Base-by-base conservation (phyloP, 2,113 vertebrate genomes). In the Paralichthys olivaceus region DNA sequence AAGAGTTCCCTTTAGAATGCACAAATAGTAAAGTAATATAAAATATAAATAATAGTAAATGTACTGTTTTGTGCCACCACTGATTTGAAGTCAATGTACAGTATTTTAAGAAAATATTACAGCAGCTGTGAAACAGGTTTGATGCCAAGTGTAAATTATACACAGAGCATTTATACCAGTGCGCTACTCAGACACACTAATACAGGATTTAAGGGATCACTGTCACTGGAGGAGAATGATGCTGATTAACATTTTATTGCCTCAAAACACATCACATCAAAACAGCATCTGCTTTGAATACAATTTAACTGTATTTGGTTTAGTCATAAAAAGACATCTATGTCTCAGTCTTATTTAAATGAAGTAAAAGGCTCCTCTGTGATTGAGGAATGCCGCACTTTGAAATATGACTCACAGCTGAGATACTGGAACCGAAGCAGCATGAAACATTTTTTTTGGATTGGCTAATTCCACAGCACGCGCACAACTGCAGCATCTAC, bases 241-340 rank as follows among this genome's bases (percentile, higher is more conserved):
- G 51, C 68, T 56, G 71, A 86, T 75, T 75, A 81, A 78, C 66
- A 70, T 74, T 89, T 79, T 68, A 81, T 65, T 77, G 19, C 54
- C 68, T 40, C 57, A 66, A 77, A 77, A 85, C 72, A 77, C 65
- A 61, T 74, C 69, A 61, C 57, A 57, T 53, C 19, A 53, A 53
- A n/a, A n/a, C 59, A 69, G 63, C 67, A 77, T 80, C 58, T 78
- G 70, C 28, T 75, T 75, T 60, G 43, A 75, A 69, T 80, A 28
- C 5, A 51, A 51, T 65, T 40, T 22, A 72, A 28, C 12, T 29
- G 40, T 25, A 63, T 83, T 64, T 59, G 28, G 20, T 40, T n/a
- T 40, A 40, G 40, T 61, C n/a, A 23, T 19, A 45, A 54, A 71
- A 26, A 51, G 47, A 63, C 61, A 63, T 9, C 3, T 17, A 23